Evolutionary conservation across 2,888 invertebrate genomes (phyloP).

Genomic region (Seira ritae): DNA sequence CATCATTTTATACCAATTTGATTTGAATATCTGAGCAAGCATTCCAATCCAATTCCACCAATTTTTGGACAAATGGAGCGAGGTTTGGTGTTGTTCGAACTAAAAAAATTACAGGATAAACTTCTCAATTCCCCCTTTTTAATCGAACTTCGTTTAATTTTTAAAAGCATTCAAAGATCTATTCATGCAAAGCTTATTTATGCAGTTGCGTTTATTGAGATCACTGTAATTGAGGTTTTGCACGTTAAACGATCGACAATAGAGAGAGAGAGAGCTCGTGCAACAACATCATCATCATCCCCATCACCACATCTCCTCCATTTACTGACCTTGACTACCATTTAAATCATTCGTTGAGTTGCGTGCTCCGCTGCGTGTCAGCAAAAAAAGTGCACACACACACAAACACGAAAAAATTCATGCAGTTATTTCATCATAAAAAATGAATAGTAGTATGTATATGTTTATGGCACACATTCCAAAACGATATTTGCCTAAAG

Average conservation of each 20-base stretch:
- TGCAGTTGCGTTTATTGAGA: neutral
- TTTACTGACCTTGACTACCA: neutral
- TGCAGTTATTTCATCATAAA: neutral
- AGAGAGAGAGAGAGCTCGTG: neutral
- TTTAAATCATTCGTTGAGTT: neutral
- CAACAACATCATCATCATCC: neutral
- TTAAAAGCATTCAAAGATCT: neutral
- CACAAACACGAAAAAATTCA: neutral
- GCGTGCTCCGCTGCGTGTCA: constrained; percentile 11
- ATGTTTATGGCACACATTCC: constrained; percentile 3
- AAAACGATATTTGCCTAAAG: neutral
- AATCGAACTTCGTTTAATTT: neutral
- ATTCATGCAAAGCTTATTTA: neutral
- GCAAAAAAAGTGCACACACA: neutral
- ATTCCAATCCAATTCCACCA: too few species aligned
- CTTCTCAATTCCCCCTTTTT: too few species aligned
- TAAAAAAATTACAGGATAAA: too few species aligned
- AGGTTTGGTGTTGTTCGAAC: too few species aligned
- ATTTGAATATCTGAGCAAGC: too few species aligned
- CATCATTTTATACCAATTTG: too few species aligned
- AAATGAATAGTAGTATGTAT: neutral
- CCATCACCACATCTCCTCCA: neutral
- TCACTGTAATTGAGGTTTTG: neutral
- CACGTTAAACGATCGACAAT: neutral
- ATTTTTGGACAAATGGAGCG: too few species aligned